Percentiles rank a stretch among this genome's conserved stretches.
Evolutionary conservation across 2,888 invertebrate genomes (phyloP).

Genomic region (Patella ulyssiponensis): DNA sequence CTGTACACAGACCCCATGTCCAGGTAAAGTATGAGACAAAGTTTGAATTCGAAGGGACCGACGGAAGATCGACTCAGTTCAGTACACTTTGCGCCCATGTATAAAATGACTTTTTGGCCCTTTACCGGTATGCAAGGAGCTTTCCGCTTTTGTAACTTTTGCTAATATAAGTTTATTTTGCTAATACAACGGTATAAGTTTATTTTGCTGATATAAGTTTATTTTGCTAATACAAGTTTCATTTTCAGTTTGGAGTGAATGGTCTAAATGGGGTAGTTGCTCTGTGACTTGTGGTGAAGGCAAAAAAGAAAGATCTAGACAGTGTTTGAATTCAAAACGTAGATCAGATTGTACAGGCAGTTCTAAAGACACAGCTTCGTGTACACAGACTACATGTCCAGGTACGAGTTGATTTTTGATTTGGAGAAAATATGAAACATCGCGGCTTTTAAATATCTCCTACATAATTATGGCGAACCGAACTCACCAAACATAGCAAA

Average conservation of each 20-base stretch:
- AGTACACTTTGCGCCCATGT: not conserved
- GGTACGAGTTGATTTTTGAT: not conserved
- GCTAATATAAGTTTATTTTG: too few relatives aligned
- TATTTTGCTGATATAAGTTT: too few relatives aligned
- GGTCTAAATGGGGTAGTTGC: constrained; percentile 16
- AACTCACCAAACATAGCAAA: too few relatives aligned
- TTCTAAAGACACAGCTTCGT: not conserved
- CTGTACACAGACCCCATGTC: not conserved
- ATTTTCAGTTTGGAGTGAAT: constrained; percentile 14
- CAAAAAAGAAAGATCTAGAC: constrained; percentile 11
- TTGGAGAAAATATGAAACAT: too few relatives aligned
- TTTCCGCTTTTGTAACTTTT: too few relatives aligned
- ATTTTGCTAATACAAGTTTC: too few relatives aligned
- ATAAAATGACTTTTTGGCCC: not conserved
- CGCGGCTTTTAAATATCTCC: too few relatives aligned
- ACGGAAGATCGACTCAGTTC: too few relatives aligned
- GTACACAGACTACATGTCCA: constrained; percentile 12
- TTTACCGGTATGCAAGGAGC: too few relatives aligned
- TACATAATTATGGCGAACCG: too few relatives aligned
- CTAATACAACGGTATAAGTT: too few relatives aligned
- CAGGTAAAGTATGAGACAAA: not conserved
- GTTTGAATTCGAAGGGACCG: too few relatives aligned
- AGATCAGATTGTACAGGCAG: not conserved
- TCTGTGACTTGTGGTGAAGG: constrained; percentile 16
- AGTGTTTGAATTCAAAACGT: not conserved